phyloP scores from a whole-genome alignment of 2,113 vertebrate species.

The Psilopsiagon aurifrons region DNA sequence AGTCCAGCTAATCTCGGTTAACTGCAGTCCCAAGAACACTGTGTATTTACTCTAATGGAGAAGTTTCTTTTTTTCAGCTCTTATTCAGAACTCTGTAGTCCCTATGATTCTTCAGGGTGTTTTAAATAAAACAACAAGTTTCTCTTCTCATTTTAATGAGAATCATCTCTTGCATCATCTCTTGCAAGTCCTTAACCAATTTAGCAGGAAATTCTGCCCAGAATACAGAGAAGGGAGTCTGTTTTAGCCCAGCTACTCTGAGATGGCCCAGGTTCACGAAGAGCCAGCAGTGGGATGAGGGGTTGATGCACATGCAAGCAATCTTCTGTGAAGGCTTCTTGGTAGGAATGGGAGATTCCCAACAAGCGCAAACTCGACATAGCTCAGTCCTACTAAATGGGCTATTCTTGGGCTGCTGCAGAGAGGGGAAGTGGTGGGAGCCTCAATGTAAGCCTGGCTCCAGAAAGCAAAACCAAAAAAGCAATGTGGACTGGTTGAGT shows the following conservation, averaged over 20 bases:
- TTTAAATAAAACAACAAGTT: neutral
- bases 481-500: neutral
- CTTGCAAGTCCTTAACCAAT: neutral
- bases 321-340: neutral
- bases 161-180: neutral
- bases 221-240: neutral
- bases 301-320: neutral
- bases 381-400: neutral
- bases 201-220: neutral
- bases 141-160: neutral
- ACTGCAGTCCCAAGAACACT: neutral
- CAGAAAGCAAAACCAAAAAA: neutral
- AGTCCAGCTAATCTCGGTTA: neutral
- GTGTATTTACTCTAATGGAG: neutral
- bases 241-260: neutral
- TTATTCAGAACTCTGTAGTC: neutral
- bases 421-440: constrained; percentile 18
- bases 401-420: neutral
- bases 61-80: neutral
- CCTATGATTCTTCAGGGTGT: neutral
- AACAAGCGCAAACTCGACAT: neutral
- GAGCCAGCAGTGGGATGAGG: neutral
- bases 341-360: neutral
- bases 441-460: neutral
- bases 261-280: neutral